Base-by-base conservation (phyloP, 1,140 invertebrate species). In the Stratiolaelaps scimitus region DNA sequence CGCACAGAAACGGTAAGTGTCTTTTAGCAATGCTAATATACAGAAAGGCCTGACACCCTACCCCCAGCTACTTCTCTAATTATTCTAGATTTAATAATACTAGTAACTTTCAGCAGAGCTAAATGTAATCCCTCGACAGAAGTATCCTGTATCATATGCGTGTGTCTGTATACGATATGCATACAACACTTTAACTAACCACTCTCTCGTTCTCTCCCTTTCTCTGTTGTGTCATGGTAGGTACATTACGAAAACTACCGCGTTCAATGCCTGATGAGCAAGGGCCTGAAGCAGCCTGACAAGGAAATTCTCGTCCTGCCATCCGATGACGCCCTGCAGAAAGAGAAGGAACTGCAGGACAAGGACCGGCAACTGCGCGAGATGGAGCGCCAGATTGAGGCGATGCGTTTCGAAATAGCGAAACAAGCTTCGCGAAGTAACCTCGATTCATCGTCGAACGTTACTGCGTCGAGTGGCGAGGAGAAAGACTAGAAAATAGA, bases 301-400 rank as follows among this genome's bases (percentile, higher is more conserved):
- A 60, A 60, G 53, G 53, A 60, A 26, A 60, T 60, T 10, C 53
- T 60, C 53, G 53, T 60, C 1, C 10, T 60, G 53, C 53, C 53
- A 6, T 60, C 53, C 1, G 53, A 60, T 60, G 53, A 60, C 20
- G 34, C 34, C 23, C 23, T 60, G 6, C 53, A 60, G 53, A 60
- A 60, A 10, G 53, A 60, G 10, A 60, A 26, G 34, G 53, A 60
- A 26, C 53, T 60, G 26, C 53, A 60, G 20, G 53, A n/a, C 15
- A 60, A 26, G 17, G 53, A 60, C 6, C 1, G 23, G 53, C 26
- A 60, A 26, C 23, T 60, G 15, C 53, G 53, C 26, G 53, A 60
- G 13, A 60, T 60, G 53, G 15, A 60, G 10, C 26, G 23, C 15
- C 53, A 60, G 10, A 15, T 60, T 34, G 53, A 60, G 53, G 23